These are phyloP conservation scores for Tricholaema leucomelas DNA, from an alignment of 2,113 vertebrate genomes.

Conservation along the genomic window DNA sequence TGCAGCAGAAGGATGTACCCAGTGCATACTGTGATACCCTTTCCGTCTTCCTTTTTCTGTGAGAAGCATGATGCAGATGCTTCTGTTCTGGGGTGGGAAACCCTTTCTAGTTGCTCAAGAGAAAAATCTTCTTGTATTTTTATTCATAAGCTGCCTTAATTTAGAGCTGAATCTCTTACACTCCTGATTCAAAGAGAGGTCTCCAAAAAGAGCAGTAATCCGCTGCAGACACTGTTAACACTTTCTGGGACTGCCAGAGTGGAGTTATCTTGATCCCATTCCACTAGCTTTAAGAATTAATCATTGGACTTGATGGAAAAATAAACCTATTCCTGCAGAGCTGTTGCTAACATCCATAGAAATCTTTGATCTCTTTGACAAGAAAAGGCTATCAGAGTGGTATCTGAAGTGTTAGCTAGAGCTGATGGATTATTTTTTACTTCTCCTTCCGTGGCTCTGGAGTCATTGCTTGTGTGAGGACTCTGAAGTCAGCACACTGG, in stretches of 20 bases:
- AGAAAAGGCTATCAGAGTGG: not conserved
- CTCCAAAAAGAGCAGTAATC: not conserved
- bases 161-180: not conserved
- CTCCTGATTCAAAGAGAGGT: not conserved
- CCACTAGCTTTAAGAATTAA: not conserved
- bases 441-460: not conserved
- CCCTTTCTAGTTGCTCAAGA: not conserved
- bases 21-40: not conserved
- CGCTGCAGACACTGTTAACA: no score
- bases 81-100: not conserved
- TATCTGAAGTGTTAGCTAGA: not conserved
- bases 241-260: not conserved
- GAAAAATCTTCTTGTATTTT: not conserved
- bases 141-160: not conserved
- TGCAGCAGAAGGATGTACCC: not conserved
- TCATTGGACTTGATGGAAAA: not conserved
- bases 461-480: not conserved
- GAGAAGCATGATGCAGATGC: not conserved
- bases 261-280: not conserved
- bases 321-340: not conserved
- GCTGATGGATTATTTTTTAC: not conserved
- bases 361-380: conserved; percentile 14
- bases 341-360: not conserved
- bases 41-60: not conserved
- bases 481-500: not conserved